phyloP scores from a whole-genome alignment of 2,797 vertebrate genomes.

The Hippoglossus hippoglossus region DNA sequence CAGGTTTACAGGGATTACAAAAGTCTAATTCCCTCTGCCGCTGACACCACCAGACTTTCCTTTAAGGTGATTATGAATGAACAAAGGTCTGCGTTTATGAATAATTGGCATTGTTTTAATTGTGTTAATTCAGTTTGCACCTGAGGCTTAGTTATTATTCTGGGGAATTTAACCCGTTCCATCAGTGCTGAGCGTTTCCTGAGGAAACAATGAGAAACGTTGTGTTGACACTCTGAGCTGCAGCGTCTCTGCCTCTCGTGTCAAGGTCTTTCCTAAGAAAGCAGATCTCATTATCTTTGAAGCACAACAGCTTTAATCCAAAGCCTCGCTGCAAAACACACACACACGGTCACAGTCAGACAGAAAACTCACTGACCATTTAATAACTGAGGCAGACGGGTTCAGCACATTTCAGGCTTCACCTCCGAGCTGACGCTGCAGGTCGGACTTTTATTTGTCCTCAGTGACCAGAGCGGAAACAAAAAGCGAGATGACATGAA shows the following conservation, averaged over 20 bases:
- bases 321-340: constrained; percentile 39
- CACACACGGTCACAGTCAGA: constrained; percentile 1
- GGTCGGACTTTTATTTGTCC: not conserved
- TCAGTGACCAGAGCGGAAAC: not conserved
- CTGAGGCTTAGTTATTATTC: constrained; percentile 50
- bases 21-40: constrained; percentile 21
- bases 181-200: constrained; percentile 14
- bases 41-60: constrained; percentile 32
- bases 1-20: constrained; percentile 49
- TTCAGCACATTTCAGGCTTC: constrained; percentile 28
- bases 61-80: constrained; percentile 64
- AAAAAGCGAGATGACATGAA: no score
- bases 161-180: not conserved
- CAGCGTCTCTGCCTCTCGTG: constrained; percentile 11
- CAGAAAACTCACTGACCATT: constrained; percentile 6
- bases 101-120: constrained; percentile 46
- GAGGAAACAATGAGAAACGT: constrained; percentile 56
- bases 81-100: constrained; percentile 74
- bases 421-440: not conserved
- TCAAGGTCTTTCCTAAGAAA: constrained; percentile 59
- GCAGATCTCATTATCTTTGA: constrained; percentile 74
- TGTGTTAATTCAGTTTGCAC: constrained; percentile 68
- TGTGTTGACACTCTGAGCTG: constrained; percentile 34
- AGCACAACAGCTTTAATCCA: constrained; percentile 66
- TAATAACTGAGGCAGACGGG: constrained; percentile 16